Evolutionary conservation across 2,113 vertebrate genomes (phyloP).

Genomic region (Tenrec ecaudatus): DNA sequence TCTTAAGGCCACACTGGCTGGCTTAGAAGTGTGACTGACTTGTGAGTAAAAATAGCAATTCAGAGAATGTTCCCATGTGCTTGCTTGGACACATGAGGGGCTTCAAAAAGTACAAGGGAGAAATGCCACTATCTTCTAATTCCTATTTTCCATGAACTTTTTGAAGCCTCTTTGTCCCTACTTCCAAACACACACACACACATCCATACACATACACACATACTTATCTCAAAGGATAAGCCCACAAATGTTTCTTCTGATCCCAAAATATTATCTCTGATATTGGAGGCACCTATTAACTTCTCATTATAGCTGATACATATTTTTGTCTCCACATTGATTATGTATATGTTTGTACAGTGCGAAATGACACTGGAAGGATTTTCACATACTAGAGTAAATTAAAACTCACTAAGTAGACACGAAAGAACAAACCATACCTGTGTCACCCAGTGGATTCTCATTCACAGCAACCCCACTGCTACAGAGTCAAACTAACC

Average conservation of each 20-base stretch:
- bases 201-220: not conserved
- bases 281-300: not conserved
- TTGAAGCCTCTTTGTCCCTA: no score
- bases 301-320: conserved; percentile 19
- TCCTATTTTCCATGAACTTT: no score
- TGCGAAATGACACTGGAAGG: not conserved
- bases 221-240: not conserved
- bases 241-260: not conserved
- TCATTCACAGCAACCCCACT: not conserved
- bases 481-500: not conserved
- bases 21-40: not conserved
- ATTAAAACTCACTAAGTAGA: not conserved
- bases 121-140: no score
- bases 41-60: not conserved
- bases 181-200: not conserved
- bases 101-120: no score
- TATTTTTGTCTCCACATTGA: conserved; percentile 8
- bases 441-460: not conserved
- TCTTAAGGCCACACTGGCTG: not conserved
- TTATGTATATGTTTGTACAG: not conserved
- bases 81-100: not conserved
- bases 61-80: not conserved
- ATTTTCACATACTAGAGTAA: conserved; percentile 32
- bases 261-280: not conserved
- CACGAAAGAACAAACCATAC: not conserved